Conservation (phyloP, 2,797 vertebrate genomes). For the Anomalospiza imberbis region DNA sequence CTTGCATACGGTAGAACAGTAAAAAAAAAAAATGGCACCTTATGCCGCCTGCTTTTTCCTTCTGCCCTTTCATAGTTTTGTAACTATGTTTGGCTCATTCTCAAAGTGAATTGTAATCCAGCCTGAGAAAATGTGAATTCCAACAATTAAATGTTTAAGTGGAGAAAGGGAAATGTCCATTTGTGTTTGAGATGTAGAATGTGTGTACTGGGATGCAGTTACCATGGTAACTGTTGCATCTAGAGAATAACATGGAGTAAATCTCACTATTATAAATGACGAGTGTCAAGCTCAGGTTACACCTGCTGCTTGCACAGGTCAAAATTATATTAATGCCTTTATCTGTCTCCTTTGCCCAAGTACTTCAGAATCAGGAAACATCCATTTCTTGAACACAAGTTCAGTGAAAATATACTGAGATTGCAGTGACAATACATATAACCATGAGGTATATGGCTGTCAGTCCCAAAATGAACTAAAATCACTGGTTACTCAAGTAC, state of each 20-base stretch:
- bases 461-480: conserved; percentile 1
- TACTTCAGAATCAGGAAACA: conserved; percentile 11
- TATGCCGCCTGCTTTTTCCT: not conserved
- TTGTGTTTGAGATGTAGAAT: conserved; percentile 46
- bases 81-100: not conserved
- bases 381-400: not conserved
- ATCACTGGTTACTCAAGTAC: not conserved
- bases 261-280: conserved; percentile 63
- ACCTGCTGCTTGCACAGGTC: conserved; percentile 49
- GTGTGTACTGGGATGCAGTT: conserved; percentile 59
- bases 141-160: conserved; percentile 30
- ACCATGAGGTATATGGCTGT: not conserved
- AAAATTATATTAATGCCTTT: conserved; percentile 65
- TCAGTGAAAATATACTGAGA: not conserved
- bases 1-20: not conserved
- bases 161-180: not conserved
- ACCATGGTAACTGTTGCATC: conserved; percentile 63
- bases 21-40: not conserved
- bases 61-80: not conserved
- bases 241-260: conserved; percentile 49
- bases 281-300: conserved; percentile 46
- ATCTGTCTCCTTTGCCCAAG: conserved; percentile 36
- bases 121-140: not conserved
- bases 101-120: not conserved
- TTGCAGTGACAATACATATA: not conserved